These are phyloP conservation scores for Eumeta japonica DNA, from an alignment of 1,140 invertebrate species.

Conservation along the genomic window DNA sequence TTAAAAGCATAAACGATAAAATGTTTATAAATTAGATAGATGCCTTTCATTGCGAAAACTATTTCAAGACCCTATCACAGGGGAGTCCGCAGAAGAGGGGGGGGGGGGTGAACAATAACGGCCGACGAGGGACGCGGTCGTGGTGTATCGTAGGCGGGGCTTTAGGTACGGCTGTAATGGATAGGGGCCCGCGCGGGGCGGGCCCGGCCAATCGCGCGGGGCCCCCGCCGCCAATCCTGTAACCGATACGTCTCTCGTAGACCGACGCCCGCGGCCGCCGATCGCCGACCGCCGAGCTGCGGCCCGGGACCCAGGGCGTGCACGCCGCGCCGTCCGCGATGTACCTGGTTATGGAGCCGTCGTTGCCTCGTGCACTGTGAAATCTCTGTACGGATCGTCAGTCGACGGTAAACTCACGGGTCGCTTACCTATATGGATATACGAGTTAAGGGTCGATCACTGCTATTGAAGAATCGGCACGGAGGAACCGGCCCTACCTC, in stretches of 20 bases:
- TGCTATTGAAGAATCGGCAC: too few relatives aligned
- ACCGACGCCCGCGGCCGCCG: constrained; percentile 17
- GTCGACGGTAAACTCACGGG: too few relatives aligned
- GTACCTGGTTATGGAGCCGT: constrained; percentile 32
- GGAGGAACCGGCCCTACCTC: too few relatives aligned
- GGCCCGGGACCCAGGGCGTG: constrained; percentile 15
- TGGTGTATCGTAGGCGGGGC: not conserved
- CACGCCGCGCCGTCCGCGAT: constrained; percentile 8
- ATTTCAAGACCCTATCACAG: not conserved
- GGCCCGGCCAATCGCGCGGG: constrained; percentile 26
- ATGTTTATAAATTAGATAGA: constrained; percentile 9
- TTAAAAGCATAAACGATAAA: too few relatives aligned
- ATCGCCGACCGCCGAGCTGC: constrained; percentile 15
- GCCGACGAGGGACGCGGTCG: not conserved
- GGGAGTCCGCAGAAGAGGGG: too few relatives aligned
- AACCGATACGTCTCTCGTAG: constrained; percentile 50
- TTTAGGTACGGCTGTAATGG: constrained; percentile 34
- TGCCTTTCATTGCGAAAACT: not conserved
- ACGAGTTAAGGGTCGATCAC: too few relatives aligned
- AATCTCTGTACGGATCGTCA: constrained; percentile 13
- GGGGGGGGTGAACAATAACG: constrained; percentile 1
- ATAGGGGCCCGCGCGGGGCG: constrained; percentile 37
- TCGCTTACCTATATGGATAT: too few relatives aligned
- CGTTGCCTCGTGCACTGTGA: constrained; percentile 39
- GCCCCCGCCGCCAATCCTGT: constrained; percentile 56